Conservation (phyloP, 30 jellyfish, hydroid and myxozoan species). For the Mastigias papua region DNA sequence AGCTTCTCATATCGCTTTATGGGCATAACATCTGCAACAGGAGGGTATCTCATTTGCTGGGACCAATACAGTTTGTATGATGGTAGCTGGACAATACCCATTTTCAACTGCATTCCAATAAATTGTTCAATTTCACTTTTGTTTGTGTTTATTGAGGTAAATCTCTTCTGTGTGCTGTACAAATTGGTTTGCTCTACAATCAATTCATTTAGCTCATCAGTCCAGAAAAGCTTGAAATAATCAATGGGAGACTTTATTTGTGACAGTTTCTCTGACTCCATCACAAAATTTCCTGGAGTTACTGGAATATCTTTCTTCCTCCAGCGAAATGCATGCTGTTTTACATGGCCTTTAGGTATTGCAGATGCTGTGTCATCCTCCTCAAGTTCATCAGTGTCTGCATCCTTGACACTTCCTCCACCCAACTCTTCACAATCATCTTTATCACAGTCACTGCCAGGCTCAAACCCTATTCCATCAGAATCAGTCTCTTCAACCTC, state of each 20-base stretch:
- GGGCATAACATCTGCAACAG: constrained; percentile 69
- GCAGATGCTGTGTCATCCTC: not conserved
- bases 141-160: constrained; percentile 36
- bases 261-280: not conserved
- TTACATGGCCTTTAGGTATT: not conserved
- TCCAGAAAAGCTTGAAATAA: constrained; percentile 34
- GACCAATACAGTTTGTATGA: constrained; percentile 69
- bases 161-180: constrained; percentile 68
- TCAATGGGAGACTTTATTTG: constrained; percentile 18
- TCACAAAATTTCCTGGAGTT: not conserved
- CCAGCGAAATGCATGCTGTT: not conserved
- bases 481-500: not conserved
- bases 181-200: constrained; percentile 73
- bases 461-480: not conserved
- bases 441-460: not conserved
- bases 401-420: not conserved
- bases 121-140: constrained; percentile 21
- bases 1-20: constrained; percentile 2
- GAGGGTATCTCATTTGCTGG: constrained; percentile 43
- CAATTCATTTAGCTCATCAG: not conserved
- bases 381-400: not conserved
- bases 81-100: constrained; percentile 77
- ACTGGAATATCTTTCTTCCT: not conserved
- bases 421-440: not conserved
- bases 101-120: constrained; percentile 70